Evolutionary conservation across 2,113 vertebrate species (phyloP), one percentile per base, ranked within the genome.

Genomic region (Calyptommatus sinebrachiatus): DNA sequence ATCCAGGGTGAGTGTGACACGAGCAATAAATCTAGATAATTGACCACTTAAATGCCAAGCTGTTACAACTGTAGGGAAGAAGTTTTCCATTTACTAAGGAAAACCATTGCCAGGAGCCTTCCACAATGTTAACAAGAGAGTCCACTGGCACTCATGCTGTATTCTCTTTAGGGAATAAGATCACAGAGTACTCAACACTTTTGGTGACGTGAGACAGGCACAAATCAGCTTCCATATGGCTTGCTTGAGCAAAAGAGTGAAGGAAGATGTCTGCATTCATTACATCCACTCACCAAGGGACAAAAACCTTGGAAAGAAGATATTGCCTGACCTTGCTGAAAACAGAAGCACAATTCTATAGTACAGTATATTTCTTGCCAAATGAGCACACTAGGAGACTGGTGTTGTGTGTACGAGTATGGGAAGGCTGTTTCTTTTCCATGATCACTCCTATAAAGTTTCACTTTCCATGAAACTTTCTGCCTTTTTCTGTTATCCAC

Each of bases 181-280:
- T 68, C n/a, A 3, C 46, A 68, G 50, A 68, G 73, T 48, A 61
- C 53, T 78, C 63, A 73, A 35, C 71, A 73, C 31, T 73, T 73
- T 63, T 78, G 76, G 78, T 76, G 78, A 73, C 62, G 48, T 29
- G 35, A 73, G 81, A 78, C 76, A 83, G 70, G 76, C 29, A 73
- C 63, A 68, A 63, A 73, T 73, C 76, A 68, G 50, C 16, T 83
- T 83, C 76, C 61, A 68, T 78, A 73, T 61, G 62, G 62, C 70
- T 73, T 70, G 48, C 76, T 67, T 62, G 61, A 67, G 48, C 20
- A 77, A 83, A 77, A 73, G 67, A 67, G 61, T 46, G 46, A 78
- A 21, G 62, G 61, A 73, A 73, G 60, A 46, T 77, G 62, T 61
- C 76, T 78, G 22, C 24, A 20, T 14, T 83, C 5, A 41, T 78